A percentile compares a stretch with the other conserved stretches of the same genome.
Evolutionary conservation across 64 coral and sea anemone genomes (phyloP).

Genomic region (Astreopora myriophthalma): DNA sequence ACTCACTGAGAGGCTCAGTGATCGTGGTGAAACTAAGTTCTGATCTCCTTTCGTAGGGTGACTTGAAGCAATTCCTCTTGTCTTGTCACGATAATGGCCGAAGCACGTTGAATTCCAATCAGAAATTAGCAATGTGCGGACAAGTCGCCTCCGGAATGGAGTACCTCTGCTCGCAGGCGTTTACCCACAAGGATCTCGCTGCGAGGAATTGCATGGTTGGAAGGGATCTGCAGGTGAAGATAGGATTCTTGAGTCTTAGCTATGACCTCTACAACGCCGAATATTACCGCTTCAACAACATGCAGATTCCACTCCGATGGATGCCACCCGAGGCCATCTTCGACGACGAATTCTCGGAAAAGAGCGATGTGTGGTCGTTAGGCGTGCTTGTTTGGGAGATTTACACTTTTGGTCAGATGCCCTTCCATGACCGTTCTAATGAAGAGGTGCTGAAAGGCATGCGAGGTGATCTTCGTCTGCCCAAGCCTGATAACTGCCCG

Average conservation of each 20-base stretch:
- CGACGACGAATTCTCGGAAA: conserved; percentile 88
- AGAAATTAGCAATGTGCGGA: conserved; percentile 84
- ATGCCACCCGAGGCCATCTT: conserved; percentile 97
- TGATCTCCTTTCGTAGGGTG: conserved; percentile 67
- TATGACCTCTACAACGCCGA: conserved; percentile 88
- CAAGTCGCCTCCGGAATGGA: conserved; percentile 87
- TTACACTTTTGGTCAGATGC: conserved; percentile 82
- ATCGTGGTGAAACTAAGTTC: not conserved
- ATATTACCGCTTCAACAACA: conserved; percentile 85
- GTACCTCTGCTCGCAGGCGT: conserved; percentile 71
- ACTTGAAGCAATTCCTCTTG: conserved; percentile 92
- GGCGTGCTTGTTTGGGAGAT: conserved; percentile 95
- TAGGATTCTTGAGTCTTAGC: conserved; percentile 89
- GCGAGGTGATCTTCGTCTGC: conserved; percentile 82
- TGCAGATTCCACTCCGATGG: conserved; percentile 94
- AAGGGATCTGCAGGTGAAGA: conserved; percentile 83
- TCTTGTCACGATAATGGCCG: conserved; percentile 89
- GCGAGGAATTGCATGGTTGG: conserved; percentile 96
- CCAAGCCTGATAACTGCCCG: conserved; percentile 91
- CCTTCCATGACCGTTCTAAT: conserved; percentile 78
- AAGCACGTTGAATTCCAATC: conserved; percentile 78
- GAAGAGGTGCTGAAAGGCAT: conserved; percentile 96
- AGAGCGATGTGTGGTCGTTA: conserved; percentile 95
- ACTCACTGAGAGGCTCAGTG: not conserved
- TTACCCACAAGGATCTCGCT: conserved; percentile 93